These are phyloP conservation scores for Neodiprion lecontei DNA, from an alignment of 1,140 invertebrate species.

Conservation along the genomic window DNA sequence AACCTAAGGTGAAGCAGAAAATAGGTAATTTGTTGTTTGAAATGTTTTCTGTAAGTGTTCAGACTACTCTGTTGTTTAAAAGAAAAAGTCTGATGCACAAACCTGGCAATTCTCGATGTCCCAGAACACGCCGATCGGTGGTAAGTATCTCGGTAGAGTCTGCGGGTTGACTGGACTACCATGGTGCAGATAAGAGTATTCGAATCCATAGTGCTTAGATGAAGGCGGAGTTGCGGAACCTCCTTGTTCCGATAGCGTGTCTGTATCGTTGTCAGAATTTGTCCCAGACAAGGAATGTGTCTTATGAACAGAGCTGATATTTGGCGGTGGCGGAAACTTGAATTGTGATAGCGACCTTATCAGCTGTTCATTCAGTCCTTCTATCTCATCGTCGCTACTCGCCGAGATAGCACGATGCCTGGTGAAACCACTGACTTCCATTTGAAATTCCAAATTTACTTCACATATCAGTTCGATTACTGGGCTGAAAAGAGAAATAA, in stretches of 20 bases:
- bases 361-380: constrained; percentile 49
- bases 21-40: constrained; percentile 19
- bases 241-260: constrained; percentile 33
- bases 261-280: constrained; percentile 41
- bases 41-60: not conserved
- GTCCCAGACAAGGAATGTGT: constrained; percentile 36
- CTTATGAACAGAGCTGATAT: constrained; percentile 30
- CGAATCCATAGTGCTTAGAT: constrained; percentile 38
- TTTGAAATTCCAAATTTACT: not conserved
- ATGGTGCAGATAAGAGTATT: constrained; percentile 43
- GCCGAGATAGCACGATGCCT: constrained; percentile 12
- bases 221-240: constrained; percentile 23
- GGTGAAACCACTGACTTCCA: not conserved
- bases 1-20: constrained; percentile 64
- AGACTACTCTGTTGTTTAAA: not conserved
- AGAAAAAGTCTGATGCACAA: constrained; percentile 13
- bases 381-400: constrained; percentile 43
- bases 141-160: constrained; percentile 55
- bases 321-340: constrained; percentile 31
- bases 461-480: not conserved
- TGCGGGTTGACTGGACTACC: constrained; percentile 42
- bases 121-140: constrained; percentile 90
- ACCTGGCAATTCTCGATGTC: constrained; percentile 90
- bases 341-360: constrained; percentile 42
- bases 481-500: not conserved